A percentile compares a stretch with the other conserved stretches of the same genome.
Evolutionary conservation across 2,888 invertebrate genomes (phyloP).

Genomic region (Emmelina monodactyla): DNA sequence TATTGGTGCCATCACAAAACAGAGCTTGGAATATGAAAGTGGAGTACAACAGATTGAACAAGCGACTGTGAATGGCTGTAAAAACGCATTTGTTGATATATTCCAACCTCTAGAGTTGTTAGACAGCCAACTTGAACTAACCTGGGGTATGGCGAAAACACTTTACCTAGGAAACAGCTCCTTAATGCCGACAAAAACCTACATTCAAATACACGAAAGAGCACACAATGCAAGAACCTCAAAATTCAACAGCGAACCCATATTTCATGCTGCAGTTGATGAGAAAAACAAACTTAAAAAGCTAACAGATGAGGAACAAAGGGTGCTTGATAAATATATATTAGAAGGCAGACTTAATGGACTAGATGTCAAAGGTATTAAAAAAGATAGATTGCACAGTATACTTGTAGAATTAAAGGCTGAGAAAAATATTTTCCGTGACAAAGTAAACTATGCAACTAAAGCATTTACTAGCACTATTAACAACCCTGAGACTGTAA

Average conservation of each 20-base stretch:
- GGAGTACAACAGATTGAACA: constrained; percentile 73
- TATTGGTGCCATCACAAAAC: constrained; percentile 82
- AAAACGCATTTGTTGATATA: constrained; percentile 72
- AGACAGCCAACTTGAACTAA: constrained; percentile 77
- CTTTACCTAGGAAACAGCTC: constrained; percentile 82
- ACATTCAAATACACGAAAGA: constrained; percentile 80
- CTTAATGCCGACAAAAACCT: constrained; percentile 80
- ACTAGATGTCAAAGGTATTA: constrained; percentile 67
- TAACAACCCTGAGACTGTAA: constrained; percentile 69
- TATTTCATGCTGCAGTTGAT: constrained; percentile 74
- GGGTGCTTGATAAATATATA: constrained; percentile 78
- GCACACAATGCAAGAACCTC: constrained; percentile 76
- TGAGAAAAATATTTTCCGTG: constrained; percentile 69
- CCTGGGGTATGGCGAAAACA: constrained; percentile 88
- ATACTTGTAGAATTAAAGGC: constrained; percentile 61
- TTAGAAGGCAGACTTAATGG: constrained; percentile 88
- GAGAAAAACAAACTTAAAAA: constrained; percentile 50
- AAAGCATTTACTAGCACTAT: constrained; percentile 73
- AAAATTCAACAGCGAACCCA: constrained; percentile 75
- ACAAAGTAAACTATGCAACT: constrained; percentile 72
- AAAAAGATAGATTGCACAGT: constrained; percentile 45
- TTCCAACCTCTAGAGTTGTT: constrained; percentile 79
- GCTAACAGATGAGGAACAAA: constrained; percentile 69
- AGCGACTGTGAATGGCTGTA: constrained; percentile 32
- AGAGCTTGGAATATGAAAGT: constrained; percentile 82